Base-by-base conservation (phyloP, 2,113 vertebrate species). In the Piaya cayana region DNA sequence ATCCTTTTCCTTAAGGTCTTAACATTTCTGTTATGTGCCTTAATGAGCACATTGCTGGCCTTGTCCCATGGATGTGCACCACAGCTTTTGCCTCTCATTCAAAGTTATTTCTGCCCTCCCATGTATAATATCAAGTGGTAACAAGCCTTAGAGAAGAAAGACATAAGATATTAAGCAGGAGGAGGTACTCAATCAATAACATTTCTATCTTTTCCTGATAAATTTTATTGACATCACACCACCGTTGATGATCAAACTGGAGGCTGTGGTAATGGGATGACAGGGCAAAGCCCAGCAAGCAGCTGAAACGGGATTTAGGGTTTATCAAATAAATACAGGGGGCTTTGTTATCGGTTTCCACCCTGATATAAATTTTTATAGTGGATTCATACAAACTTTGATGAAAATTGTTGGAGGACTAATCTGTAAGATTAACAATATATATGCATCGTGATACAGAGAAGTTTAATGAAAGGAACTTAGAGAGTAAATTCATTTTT, bases 371-470 rank as follows among this genome's bases (percentile, higher is more conserved):
- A 16, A 23, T 20, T 12, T 56, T 81, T 60, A 26, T 8, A 74
- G 37, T 26, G 39, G 53, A 78, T 7, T 68, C 16, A 9, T 17
- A 25, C 27, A 50, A 11, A 52, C 26, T 43, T 58, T 14, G 62
- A 10, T 5, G 5, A 36, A 19, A 69, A 83, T 29, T n/a, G 7
- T 19, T 63, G 37, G 9, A 37, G 23, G 34, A 47, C 25, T 47
- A 25, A 56, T 42, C 26, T 88, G 11, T 55, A 37, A 42, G 15
- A 21, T 0, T 1, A 25, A 23, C 17, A 30, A 11, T 13, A 11
- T 8, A 2, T 1, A 1, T 37, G 25, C 39, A 50, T 75, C 2
- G 0, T 16, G 34, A 15, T 43, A 50, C 11, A 67, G 29, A 47
- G 27, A 53, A 70, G 27, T 39, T 74, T 13, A 60, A 64, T 59